Evolutionary conservation across 2,797 vertebrate genomes (phyloP).

Genomic region (Erpetoichthys calabaricus): DNA sequence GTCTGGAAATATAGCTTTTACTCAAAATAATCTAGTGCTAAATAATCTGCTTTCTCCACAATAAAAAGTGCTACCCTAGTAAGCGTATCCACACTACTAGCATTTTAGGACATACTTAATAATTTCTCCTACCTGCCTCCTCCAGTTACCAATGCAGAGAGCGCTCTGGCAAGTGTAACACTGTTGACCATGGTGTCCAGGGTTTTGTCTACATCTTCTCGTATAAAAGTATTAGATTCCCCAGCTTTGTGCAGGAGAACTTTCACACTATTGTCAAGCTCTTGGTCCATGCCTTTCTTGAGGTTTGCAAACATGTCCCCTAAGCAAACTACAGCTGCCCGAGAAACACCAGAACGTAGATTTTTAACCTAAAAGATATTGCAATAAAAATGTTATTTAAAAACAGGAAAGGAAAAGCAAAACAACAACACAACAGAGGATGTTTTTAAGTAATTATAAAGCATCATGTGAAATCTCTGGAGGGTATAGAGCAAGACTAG

Average conservation of each 20-base stretch:
- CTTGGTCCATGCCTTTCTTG: slow-evolving; percentile 84
- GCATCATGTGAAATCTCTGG: too few relatives aligned
- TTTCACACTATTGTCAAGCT: slow-evolving; percentile 73
- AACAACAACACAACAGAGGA: not conserved
- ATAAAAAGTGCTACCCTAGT: too few relatives aligned
- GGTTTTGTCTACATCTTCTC: slow-evolving; percentile 79
- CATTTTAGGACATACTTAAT: too few relatives aligned
- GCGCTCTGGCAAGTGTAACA: slow-evolving; percentile 72
- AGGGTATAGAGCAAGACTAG: too few relatives aligned
- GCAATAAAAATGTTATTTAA: slow-evolving; percentile 19
- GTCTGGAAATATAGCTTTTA: too few relatives aligned
- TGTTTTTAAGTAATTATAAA: not conserved
- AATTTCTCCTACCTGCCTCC: slow-evolving; percentile 63
- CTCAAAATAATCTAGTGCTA: too few relatives aligned
- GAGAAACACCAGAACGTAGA: slow-evolving; percentile 80
- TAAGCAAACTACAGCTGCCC: slow-evolving; percentile 74
- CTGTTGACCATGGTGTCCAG: slow-evolving; percentile 79
- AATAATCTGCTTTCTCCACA: too few relatives aligned
- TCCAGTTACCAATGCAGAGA: slow-evolving; percentile 67
- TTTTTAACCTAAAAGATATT: slow-evolving; percentile 74
- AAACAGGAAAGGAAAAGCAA: not conserved
- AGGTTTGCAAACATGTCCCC: slow-evolving; percentile 72
- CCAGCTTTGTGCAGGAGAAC: slow-evolving; percentile 79
- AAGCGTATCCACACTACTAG: too few relatives aligned
- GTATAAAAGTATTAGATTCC: slow-evolving; percentile 80